Conservation (phyloP, 2,113 vertebrate genomes). For the Alectura lathami region DNA sequence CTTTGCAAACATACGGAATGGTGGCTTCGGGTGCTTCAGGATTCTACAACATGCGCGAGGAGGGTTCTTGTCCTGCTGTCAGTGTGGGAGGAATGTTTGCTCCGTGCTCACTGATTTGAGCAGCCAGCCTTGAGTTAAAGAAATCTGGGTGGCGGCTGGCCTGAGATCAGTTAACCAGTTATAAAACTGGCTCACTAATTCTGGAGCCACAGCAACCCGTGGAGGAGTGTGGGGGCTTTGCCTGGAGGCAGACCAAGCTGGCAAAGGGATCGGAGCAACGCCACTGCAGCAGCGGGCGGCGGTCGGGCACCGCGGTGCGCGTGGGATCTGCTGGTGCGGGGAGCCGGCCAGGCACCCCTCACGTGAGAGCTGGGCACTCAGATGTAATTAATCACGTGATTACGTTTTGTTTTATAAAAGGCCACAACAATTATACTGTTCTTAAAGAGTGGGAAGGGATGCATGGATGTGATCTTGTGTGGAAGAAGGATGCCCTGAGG, state of each 20-base stretch:
- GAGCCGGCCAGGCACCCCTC: background rate
- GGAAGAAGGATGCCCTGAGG: background rate
- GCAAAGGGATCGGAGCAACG: no score
- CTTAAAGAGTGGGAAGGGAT: background rate
- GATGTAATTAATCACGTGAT: background rate
- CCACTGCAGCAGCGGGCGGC: accelerated
- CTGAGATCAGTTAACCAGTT: background rate
- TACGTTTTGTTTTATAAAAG: background rate
- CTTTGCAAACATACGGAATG: background rate
- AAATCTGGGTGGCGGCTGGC: background rate
- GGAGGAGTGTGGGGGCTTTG: background rate
- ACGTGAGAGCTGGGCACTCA: accelerated
- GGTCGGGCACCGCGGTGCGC: accelerated
- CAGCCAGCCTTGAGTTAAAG: background rate
- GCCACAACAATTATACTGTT: background rate
- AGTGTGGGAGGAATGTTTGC: background rate
- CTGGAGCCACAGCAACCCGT: background rate
- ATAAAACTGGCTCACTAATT: background rate
- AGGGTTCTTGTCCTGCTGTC: background rate
- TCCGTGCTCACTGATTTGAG: background rate
- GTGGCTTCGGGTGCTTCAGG: background rate
- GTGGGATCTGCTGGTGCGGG: background rate
- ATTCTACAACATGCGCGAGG: accelerated
- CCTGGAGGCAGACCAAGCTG: accelerated
- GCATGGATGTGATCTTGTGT: accelerated